phyloP scores from a whole-genome alignment of 2,888 invertebrate species.

The Aquatica leii region DNA sequence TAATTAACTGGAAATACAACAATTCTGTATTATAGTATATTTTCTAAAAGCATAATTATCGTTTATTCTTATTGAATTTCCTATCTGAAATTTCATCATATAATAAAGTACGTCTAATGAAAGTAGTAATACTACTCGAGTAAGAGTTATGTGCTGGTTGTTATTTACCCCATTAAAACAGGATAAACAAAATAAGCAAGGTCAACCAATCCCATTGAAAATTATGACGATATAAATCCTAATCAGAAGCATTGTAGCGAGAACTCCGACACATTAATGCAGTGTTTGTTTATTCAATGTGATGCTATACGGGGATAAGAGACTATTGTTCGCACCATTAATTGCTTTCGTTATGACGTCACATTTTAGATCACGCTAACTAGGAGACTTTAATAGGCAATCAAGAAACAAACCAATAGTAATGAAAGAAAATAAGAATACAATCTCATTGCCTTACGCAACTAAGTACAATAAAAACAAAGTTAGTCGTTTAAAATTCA shows the following conservation, averaged over 20 bases:
- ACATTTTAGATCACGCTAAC: constrained; percentile 29
- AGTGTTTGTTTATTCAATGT: constrained; percentile 53
- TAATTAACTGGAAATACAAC: too few relatives aligned
- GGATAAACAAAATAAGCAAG: constrained; percentile 33
- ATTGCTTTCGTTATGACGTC: constrained; percentile 50
- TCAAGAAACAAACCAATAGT: constrained; percentile 13
- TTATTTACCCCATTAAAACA: constrained; percentile 23
- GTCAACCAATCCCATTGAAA: constrained; percentile 53
- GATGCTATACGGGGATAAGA: constrained; percentile 50
- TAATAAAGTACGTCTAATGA: too few relatives aligned
- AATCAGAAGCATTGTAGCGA: constrained; percentile 53
- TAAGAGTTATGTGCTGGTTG: constrained; percentile 21
- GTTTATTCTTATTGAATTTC: too few relatives aligned
- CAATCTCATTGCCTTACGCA: constrained; percentile 3
- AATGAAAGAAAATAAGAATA: constrained; percentile 3
- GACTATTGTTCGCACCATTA: constrained; percentile 52
- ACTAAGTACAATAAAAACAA: too few relatives aligned
- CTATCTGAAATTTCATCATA: too few relatives aligned
- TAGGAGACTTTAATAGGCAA: constrained; percentile 26
- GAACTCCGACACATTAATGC: constrained; percentile 47
- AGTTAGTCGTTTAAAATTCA: too few relatives aligned
- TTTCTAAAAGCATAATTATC: too few relatives aligned
- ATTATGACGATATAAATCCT: constrained; percentile 57
- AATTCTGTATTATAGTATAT: too few relatives aligned
- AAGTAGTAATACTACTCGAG: too few relatives aligned